These are phyloP conservation scores for Cassiopea andromeda DNA, from an alignment of 30 jellyfish, hydroid and myxozoan species.

Conservation along the genomic window DNA sequence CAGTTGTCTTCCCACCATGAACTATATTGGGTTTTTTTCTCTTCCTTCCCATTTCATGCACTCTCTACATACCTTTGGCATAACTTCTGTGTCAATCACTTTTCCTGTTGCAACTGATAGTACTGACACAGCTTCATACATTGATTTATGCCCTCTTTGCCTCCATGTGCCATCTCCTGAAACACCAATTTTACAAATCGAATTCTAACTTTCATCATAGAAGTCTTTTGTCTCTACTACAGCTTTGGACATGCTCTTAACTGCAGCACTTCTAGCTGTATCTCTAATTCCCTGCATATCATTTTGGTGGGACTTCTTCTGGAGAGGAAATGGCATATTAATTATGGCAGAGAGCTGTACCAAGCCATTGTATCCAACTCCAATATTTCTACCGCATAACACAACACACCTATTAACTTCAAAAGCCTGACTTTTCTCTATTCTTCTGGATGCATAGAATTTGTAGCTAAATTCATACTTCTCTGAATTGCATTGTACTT, in stretches of 20 bases:
- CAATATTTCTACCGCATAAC: not conserved
- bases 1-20: not conserved
- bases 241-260: no score
- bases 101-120: slow-evolving; percentile 25
- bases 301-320: not conserved
- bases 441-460: not conserved
- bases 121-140: slow-evolving; percentile 21
- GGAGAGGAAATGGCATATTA: slow-evolving; percentile 28
- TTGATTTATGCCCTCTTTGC: slow-evolving; percentile 23
- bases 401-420: slow-evolving; percentile 19
- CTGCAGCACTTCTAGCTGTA: not conserved
- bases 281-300: no score
- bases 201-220: not conserved
- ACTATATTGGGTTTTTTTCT: not conserved
- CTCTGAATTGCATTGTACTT: not conserved
- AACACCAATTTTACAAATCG: no score
- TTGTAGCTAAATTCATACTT: not conserved
- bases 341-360: slow-evolving; percentile 1
- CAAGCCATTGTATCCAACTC: slow-evolving; percentile 31
- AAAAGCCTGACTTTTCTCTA: slow-evolving; percentile 1
- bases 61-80: not conserved
- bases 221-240: not conserved
- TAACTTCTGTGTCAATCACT: slow-evolving; percentile 22
- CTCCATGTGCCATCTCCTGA: not conserved
- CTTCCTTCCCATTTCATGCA: not conserved